A percentile compares a stretch with the other conserved stretches of the same genome.
phyloP scores from a whole-genome alignment of 2,113 vertebrate species.

The Chaetura pelagica region DNA sequence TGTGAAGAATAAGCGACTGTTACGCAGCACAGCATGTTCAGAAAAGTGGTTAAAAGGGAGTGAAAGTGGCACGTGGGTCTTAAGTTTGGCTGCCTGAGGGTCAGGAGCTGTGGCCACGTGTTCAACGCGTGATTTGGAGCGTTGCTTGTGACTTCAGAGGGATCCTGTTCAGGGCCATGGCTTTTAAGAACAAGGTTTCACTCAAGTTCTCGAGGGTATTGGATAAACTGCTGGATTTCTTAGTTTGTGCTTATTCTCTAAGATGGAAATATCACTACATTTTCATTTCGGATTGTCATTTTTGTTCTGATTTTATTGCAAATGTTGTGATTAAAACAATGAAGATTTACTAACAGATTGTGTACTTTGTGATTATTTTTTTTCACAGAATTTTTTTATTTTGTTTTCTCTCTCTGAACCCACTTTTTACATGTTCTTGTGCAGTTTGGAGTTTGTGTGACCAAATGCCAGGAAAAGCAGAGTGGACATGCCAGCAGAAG shows the following conservation, averaged over 20 bases:
- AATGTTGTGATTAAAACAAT: neutral
- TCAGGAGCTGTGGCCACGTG: neutral
- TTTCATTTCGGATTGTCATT: fast-evolving
- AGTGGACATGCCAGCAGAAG: neutral
- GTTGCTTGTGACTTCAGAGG: neutral
- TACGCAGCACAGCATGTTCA: fast-evolving
- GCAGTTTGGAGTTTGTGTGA: neutral
- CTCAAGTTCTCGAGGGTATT: fast-evolving
- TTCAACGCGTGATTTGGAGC: fast-evolving
- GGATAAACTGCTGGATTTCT: neutral
- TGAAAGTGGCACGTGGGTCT: neutral
- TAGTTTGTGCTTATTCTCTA: neutral
- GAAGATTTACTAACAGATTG: neutral
- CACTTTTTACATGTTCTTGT: neutral
- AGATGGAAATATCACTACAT: neutral
- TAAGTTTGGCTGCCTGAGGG: neutral
- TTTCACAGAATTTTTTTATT: neutral
- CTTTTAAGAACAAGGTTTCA: neutral
- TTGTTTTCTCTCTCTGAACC: neutral
- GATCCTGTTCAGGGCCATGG: fast-evolving
- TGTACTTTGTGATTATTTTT: neutral
- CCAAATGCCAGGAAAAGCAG: neutral
- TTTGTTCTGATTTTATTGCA: neutral
- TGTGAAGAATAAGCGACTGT: neutral
- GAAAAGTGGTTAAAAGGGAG: fast-evolving